These are phyloP conservation scores for Beroe ovata DNA, from an alignment of 37 sponge, comb jelly and placozoan species.

Conservation along the genomic window DNA sequence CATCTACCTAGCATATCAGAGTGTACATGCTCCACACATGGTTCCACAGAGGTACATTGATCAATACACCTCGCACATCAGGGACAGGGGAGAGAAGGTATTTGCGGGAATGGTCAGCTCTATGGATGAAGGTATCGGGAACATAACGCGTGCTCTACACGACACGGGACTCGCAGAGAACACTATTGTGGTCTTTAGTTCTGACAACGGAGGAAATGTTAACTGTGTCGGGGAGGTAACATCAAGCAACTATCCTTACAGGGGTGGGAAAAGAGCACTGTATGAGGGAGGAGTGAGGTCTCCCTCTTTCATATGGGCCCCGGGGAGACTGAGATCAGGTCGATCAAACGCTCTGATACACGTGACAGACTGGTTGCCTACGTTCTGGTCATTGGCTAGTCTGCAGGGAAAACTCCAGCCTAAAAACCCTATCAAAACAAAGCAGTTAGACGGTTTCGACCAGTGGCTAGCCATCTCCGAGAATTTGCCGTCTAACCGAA, in stretches of 20 bases:
- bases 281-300: conserved; percentile 55
- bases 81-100: not conserved
- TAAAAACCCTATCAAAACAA: conserved; percentile 27
- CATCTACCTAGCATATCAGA: conserved; percentile 49
- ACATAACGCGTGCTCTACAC: conserved; percentile 21
- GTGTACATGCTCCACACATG: conserved; percentile 28
- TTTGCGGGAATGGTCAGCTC: conserved; percentile 44
- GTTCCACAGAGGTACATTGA: conserved; percentile 65
- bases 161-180: conserved; percentile 13
- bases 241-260: conserved; percentile 38
- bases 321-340: not conserved
- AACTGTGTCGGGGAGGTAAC: conserved; percentile 35
- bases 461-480: conserved; percentile 24
- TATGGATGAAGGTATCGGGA: conserved; percentile 58
- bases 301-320: conserved; percentile 15
- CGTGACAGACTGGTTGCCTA: conserved; percentile 61
- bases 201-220: conserved; percentile 64
- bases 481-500: conserved; percentile 20
- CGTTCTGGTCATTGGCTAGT: conserved; percentile 35
- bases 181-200: conserved; percentile 48
- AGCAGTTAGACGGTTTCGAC: conserved; percentile 6
- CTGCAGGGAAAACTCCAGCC: not conserved
- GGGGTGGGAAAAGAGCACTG: conserved; percentile 17
- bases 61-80: conserved; percentile 34
- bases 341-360: conserved; percentile 23